phyloP scores from a whole-genome alignment of 2,888 invertebrate genomes.

The Slavum lentiscoides region DNA sequence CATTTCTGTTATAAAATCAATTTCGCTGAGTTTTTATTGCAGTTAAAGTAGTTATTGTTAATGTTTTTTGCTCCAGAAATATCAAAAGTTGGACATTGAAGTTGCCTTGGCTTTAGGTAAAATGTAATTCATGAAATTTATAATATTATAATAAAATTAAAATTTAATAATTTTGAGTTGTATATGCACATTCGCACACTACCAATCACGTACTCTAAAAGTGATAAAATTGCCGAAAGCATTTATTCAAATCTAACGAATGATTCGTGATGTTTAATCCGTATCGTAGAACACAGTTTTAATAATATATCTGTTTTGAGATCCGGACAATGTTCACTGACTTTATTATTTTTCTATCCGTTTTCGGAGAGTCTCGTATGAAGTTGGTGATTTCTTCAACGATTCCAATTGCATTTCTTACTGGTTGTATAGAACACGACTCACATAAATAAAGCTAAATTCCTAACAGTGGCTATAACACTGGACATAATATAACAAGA shows the following conservation, averaged over 20 bases:
- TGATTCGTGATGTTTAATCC: not conserved
- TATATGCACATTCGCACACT: not conserved
- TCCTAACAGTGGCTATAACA: not conserved
- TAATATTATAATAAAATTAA: not conserved
- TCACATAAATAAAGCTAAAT: not conserved
- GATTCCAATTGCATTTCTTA: slow-evolving; percentile 3
- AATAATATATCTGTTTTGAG: no score
- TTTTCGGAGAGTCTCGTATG: slow-evolving; percentile 4
- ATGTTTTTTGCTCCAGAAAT: no score
- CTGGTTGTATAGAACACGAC: not conserved
- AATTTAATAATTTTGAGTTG: not conserved
- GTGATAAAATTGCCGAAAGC: not conserved
- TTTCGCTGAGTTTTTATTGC: no score
- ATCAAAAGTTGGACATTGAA: not conserved
- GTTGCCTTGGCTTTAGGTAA: not conserved
- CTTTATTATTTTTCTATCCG: slow-evolving; percentile 3
- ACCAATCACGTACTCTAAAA: not conserved
- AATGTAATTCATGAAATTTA: not conserved
- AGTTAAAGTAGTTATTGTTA: no score
- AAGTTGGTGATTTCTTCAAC: slow-evolving; percentile 12
- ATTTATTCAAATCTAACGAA: not conserved
- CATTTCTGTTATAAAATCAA: no score
- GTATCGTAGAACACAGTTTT: not conserved
- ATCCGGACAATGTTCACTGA: not conserved
- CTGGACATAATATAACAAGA: not conserved